Evolutionary conservation across 2,888 invertebrate species (phyloP), one percentile per base, ranked within the genome.

Genomic region (Lordiphosa andalusiaca): DNA sequence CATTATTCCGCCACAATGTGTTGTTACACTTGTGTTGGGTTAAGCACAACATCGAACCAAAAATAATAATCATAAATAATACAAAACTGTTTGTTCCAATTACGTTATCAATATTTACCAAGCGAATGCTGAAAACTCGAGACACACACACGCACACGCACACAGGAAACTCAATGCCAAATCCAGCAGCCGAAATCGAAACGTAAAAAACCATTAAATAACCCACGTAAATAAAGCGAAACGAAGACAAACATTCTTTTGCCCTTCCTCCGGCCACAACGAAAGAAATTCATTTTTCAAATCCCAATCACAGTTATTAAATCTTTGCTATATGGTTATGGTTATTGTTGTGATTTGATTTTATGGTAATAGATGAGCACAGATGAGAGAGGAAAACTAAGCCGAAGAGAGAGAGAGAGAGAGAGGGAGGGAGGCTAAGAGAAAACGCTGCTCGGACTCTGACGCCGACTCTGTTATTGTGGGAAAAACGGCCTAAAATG

Each of bases 291-390:
- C 77, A 77, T 77, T 77, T 77, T 84, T 77, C 84, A 77, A 77
- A 77, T 84, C 69, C 73, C 77, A 77, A 77, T 77, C 77, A 84
- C 77, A 77, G 77, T 77, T 77, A 77, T 77, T 77, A 77, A 77
- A 77, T 77, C 77, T 81, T 84, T 76, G 77, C 77, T 84, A 77
- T 77, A 77, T 84, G 77, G 81, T 77, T 77, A 77, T 76, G 84
- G 84, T 77, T 77, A 77, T 77, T 77, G 82, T 77, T 84, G 77
- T 77, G 77, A 77, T 77, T 77, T 77, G 77, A 81, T 77, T 77
- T 77, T 84, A 77, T 81, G 77, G 77, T 84, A 76, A 77, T 84
- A 73, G 77, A 78, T 63, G 80, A 44, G 30, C 30, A 30, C 30
- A 23, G 42, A 57, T 33, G 50, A 56, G 64, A 63, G 40, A 50